These are phyloP conservation scores for Mantis religiosa DNA, from an alignment of 2,888 invertebrate genomes.

Conservation along the genomic window DNA sequence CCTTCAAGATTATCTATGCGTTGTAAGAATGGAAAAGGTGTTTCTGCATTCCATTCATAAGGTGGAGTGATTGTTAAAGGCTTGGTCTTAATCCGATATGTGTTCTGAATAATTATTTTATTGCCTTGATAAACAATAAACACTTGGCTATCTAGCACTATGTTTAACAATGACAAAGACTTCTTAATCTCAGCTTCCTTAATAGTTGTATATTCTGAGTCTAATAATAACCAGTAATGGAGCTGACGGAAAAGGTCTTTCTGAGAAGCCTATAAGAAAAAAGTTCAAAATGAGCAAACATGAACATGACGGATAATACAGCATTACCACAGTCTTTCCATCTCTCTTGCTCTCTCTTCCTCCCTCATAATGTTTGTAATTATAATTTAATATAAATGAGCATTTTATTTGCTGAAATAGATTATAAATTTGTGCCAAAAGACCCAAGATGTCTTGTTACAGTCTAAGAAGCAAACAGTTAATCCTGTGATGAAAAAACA, in stretches of 20 bases:
- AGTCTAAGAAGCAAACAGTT: no score
- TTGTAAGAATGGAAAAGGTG: background rate
- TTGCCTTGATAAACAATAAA: background rate
- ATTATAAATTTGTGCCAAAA: no score
- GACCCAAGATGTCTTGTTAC: no score
- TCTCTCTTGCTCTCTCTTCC: no score
- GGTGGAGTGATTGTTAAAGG: background rate
- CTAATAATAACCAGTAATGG: background rate
- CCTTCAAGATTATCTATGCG: background rate
- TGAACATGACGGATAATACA: background rate
- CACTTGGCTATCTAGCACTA: background rate
- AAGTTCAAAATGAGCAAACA: background rate
- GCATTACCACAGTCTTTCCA: no score
- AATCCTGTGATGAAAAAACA: no score
- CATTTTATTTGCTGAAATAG: no score
- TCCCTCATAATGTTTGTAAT: no score
- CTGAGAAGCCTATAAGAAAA: background rate
- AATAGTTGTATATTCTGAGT: background rate
- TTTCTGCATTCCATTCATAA: background rate
- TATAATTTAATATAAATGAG: no score
- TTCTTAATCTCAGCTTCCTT: background rate
- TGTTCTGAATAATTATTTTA: background rate
- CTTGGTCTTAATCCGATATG: background rate
- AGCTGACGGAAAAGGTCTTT: background rate
- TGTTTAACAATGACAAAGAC: background rate